Evolutionary conservation across 2,113 vertebrate species (phyloP).

Genomic region (Lutjanus erythropterus): DNA sequence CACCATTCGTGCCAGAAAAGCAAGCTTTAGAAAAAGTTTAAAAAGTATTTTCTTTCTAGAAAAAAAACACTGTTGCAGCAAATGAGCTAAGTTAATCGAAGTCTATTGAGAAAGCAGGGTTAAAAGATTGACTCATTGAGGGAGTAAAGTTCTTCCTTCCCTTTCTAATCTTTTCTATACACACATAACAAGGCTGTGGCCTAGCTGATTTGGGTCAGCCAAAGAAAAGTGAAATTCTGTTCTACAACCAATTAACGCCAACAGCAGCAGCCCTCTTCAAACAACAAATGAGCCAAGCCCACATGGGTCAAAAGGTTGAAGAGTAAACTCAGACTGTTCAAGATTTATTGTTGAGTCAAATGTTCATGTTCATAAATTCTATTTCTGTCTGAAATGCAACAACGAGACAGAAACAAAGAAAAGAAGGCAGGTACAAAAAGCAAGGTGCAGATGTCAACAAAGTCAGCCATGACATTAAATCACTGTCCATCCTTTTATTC

Average conservation of each 20-base stretch:
- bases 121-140: neutral
- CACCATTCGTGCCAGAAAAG: constrained; percentile 35
- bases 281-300: constrained; percentile 16
- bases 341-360: neutral
- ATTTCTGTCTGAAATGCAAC: constrained; percentile 5
- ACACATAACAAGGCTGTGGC: constrained; percentile 43
- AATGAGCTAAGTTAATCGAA: constrained; percentile 47
- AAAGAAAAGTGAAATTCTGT: constrained; percentile 34
- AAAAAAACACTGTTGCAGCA: constrained; percentile 33
- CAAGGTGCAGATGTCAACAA: neutral
- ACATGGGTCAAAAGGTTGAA: neutral
- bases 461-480: neutral
- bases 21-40: too few species aligned
- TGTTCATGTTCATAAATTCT: neutral
- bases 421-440: neutral
- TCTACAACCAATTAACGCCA: constrained; percentile 13
- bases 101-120: constrained; percentile 19
- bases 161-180: constrained; percentile 41
- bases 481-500: constrained; percentile 1
- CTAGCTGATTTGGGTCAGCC: constrained; percentile 33
- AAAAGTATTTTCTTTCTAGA: constrained; percentile 58
- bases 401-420: neutral
- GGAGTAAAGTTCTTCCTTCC: constrained; percentile 44
- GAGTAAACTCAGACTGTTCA: neutral
- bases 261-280: constrained; percentile 4